Conservation (phyloP, 2,888 invertebrate genomes). For the Artemia sp. region DNA sequence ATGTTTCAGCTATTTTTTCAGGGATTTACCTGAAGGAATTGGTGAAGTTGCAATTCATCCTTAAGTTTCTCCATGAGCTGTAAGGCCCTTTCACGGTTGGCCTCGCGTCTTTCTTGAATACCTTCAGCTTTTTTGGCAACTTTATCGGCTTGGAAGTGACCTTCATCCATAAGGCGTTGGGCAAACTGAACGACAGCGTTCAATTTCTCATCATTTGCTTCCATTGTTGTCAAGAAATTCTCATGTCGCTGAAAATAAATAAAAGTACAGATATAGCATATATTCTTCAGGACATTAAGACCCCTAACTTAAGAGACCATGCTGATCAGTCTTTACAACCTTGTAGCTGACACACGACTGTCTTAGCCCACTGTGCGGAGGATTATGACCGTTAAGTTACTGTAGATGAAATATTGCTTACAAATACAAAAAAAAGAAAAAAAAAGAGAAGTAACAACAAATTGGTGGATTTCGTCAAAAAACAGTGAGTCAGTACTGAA, state of each 20-base stretch:
- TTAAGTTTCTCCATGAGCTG: conserved; percentile 80
- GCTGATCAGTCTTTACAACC: too few relatives aligned
- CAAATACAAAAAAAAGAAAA: too few relatives aligned
- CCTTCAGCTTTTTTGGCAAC: conserved; percentile 88
- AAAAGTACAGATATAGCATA: neutral
- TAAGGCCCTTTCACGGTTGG: conserved; percentile 76
- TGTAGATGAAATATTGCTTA: too few relatives aligned
- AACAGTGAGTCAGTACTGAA: too few relatives aligned
- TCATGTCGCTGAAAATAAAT: conserved; percentile 52
- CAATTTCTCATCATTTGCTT: conserved; percentile 98
- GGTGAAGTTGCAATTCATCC: conserved; percentile 85
- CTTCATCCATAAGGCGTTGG: conserved; percentile 69
- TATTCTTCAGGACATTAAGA: too few relatives aligned
- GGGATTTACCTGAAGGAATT: conserved; percentile 49
- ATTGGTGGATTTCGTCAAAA: too few relatives aligned
- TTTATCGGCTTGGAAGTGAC: conserved; percentile 86
- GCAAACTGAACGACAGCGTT: conserved; percentile 90
- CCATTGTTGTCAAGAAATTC: conserved; percentile 97
- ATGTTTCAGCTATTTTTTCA: conserved; percentile 29
- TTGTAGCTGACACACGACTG: too few relatives aligned
- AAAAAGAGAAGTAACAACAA: too few relatives aligned
- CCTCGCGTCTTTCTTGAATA: conserved; percentile 70
- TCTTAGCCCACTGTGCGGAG: too few relatives aligned
- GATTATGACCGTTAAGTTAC: too few relatives aligned
- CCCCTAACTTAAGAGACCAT: too few relatives aligned